Base-by-base conservation (phyloP, 2,888 invertebrate genomes). In the Scaptomyza polygonia region DNA sequence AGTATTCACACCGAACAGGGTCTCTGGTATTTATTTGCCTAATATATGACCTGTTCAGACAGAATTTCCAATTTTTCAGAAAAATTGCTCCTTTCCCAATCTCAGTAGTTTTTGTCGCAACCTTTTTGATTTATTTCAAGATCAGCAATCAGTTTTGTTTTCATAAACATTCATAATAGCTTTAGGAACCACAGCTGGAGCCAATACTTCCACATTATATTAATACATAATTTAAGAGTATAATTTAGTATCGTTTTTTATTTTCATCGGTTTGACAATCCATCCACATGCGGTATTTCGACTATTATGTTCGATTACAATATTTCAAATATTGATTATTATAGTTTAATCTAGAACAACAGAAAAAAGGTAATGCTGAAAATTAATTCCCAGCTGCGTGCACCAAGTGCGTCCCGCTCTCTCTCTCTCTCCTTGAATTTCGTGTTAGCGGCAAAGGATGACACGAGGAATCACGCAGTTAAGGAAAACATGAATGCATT, bases 221-320 rank as follows among this genome's bases (percentile, higher is more conserved):
- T 25, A 5, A 25, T n/a, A n/a, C n/a, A n/a, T n/a, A n/a, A 36
- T 42, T 67, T 66, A 65, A 74, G 77, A 70, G 65, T 85, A 84
- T 85, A 73, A 85, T 88, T 80, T 87, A 81, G 72, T 88, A 81
- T 88, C 87, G 86, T 87, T 71, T 87, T 87, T 77, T 36, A n/a
- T 77, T 83, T 80, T 76, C 77, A 77, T 89, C 81, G 77, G 77
- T 88, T 88, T 87, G 81, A 83, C 84, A 82, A 89, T 84, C 85
- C 85, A 88, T 86, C 86, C 89, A 83, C 73, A 83, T 76, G 72
- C 86, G 66, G 45, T 73, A 25, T 5, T 77, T 89, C 81, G 76
- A 77, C 73, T 86, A 74, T 78, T 79, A 71, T 81, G 75, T 72
- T 72, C 71, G 88, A 73, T 84, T 83, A 88, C 85, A 84, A 87